Evolutionary conservation across 2,888 invertebrate genomes (phyloP).

Genomic region (Xestia xanthographa): DNA sequence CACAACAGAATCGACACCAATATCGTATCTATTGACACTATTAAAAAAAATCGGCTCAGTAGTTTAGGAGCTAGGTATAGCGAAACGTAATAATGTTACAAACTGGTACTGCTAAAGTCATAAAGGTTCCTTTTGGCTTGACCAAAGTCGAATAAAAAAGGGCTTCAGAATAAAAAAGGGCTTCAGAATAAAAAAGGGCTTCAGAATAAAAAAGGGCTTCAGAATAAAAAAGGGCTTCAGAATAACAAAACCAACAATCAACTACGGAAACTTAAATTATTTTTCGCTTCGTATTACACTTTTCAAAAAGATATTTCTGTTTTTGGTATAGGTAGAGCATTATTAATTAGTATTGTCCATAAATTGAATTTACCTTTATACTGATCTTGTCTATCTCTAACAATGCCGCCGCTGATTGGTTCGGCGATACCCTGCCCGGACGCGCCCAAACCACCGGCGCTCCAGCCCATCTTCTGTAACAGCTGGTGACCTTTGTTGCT

Average conservation of each 20-base stretch:
- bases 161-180: too few relatives aligned
- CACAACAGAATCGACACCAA: too few relatives aligned
- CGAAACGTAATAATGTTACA: neutral
- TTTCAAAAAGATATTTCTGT: neutral
- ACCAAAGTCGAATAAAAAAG: neutral
- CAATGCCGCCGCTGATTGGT: slow-evolving; percentile 97
- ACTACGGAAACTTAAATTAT: neutral
- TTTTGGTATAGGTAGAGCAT: neutral
- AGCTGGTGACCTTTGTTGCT: slow-evolving; percentile 99
- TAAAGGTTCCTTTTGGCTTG: neutral
- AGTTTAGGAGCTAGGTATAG: neutral
- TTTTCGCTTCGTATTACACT: neutral
- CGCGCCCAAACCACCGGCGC: slow-evolving; percentile 97
- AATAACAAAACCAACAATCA: neutral
- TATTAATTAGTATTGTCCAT: neutral
- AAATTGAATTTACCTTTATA: slow-evolving; percentile 95
- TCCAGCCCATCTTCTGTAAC: slow-evolving; percentile 99
- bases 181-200: too few relatives aligned
- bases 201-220: neutral
- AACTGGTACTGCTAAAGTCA: neutral
- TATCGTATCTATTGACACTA: neutral
- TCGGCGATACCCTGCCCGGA: slow-evolving; percentile 99
- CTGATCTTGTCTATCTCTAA: slow-evolving; percentile 97
- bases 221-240: neutral
- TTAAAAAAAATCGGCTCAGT: neutral